Percentiles rank a stretch among this genome's conserved stretches.
These are phyloP conservation scores for Mylabris sibirica DNA, from an alignment of 2,888 invertebrate species.

Conservation along the genomic window DNA sequence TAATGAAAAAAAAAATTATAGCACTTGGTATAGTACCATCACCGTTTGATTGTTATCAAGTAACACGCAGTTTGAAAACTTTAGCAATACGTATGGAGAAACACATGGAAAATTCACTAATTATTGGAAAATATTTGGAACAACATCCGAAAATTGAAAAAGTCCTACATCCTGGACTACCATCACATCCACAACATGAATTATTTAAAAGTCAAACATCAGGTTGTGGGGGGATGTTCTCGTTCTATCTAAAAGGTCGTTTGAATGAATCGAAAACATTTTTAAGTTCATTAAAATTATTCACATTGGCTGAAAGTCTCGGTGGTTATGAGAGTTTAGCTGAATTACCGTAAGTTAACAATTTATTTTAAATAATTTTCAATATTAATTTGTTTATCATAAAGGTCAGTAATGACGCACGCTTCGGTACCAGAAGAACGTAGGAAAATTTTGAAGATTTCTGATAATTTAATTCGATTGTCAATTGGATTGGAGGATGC, in stretches of 20 bases:
- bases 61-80: slow-evolving; percentile 93
- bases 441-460: slow-evolving; percentile 77
- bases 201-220: slow-evolving; percentile 80
- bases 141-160: slow-evolving; percentile 78
- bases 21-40: slow-evolving; percentile 94
- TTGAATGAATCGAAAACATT: slow-evolving; percentile 77
- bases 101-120: slow-evolving; percentile 80
- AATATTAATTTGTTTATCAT: slow-evolving; percentile 1
- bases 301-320: slow-evolving; percentile 90
- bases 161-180: slow-evolving; percentile 86
- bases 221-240: slow-evolving; percentile 92
- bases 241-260: slow-evolving; percentile 85
- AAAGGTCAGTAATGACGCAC: slow-evolving; percentile 91
- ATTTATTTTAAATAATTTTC: not conserved
- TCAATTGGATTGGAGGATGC: slow-evolving; percentile 91
- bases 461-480: slow-evolving; percentile 82
- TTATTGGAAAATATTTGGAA: slow-evolving; percentile 83
- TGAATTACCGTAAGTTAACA: slow-evolving; percentile 82
- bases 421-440: slow-evolving; percentile 85
- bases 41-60: slow-evolving; percentile 94
- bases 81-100: slow-evolving; percentile 89
- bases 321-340: slow-evolving; percentile 96
- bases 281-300: slow-evolving; percentile 77
- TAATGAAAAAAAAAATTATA: slow-evolving; percentile 47
- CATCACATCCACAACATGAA: slow-evolving; percentile 86